Evolutionary conservation across 2,888 invertebrate genomes (phyloP).

Genomic region (Troides aeacus): DNA sequence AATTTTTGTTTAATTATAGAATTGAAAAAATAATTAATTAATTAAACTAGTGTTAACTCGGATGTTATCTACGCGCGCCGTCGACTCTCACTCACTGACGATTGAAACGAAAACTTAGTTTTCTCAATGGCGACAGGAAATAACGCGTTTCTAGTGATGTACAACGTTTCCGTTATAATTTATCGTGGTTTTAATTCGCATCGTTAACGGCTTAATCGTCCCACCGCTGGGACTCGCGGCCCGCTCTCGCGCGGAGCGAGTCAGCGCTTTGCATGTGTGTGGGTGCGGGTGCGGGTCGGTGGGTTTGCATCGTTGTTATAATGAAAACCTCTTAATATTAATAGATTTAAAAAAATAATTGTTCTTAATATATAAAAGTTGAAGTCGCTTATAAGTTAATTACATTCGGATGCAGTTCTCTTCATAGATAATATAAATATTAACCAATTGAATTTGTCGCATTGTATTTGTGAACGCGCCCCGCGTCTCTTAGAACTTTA

Average conservation of each 20-base stretch:
- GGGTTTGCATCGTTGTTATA: neutral
- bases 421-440: conserved; percentile 14
- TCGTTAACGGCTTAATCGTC: too few relatives aligned
- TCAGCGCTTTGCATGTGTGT: too few relatives aligned
- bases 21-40: conserved; percentile 29
- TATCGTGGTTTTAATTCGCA: too few relatives aligned
- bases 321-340: neutral
- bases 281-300: too few relatives aligned
- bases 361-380: conserved; percentile 7
- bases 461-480: conserved; percentile 38
- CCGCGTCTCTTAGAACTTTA: conserved; percentile 33
- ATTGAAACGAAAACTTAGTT: conserved; percentile 29
- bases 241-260: too few relatives aligned
- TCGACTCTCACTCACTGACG: conserved; percentile 45
- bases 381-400: conserved; percentile 9
- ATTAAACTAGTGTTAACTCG: conserved; percentile 39
- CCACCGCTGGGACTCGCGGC: too few relatives aligned
- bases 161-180: neutral
- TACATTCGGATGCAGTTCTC: conserved; percentile 20
- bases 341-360: conserved; percentile 10
- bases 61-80: conserved; percentile 36
- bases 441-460: conserved; percentile 35
- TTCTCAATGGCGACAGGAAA: neutral
- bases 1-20: conserved; percentile 72
- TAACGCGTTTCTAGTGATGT: neutral